Conservation (phyloP, 2,113 vertebrate species). For the Aegithalos caudatus region DNA sequence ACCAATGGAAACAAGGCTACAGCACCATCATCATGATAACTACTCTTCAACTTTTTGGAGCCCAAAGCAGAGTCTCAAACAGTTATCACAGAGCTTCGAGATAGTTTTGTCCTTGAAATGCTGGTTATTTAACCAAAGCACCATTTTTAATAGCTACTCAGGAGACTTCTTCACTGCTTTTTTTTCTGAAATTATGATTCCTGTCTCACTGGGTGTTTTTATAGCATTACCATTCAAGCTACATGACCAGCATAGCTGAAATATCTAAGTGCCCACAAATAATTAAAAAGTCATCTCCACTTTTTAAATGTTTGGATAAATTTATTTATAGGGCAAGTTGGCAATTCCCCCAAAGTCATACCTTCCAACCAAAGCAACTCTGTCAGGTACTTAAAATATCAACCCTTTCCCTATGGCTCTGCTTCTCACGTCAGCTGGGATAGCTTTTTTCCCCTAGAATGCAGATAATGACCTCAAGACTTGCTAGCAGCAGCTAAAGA, state of each 20-base stretch:
- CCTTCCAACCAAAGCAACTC: not conserved
- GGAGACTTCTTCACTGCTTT: not conserved
- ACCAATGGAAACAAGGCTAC: not conserved
- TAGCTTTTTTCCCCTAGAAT: not conserved
- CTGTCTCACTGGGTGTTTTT: not conserved
- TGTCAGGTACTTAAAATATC: not conserved
- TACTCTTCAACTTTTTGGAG: not conserved
- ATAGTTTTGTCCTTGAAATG: not conserved
- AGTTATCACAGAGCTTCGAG: not conserved
- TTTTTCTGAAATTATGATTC: not conserved
- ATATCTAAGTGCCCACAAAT: not conserved
- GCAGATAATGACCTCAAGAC: not conserved
- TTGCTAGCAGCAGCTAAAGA: not conserved
- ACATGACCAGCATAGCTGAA: not conserved
- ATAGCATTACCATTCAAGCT: not conserved
- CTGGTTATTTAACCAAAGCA: not conserved
- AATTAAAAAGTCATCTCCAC: constrained; percentile 27
- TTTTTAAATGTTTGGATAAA: constrained; percentile 34
- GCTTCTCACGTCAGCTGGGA: not conserved
- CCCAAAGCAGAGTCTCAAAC: not conserved
- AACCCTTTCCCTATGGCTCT: not conserved
- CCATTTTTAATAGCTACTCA: not conserved
- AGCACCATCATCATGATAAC: rapidly evolving
- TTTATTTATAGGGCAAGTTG: constrained; percentile 25
- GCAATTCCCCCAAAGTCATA: not conserved